These are phyloP conservation scores for Aspidoscelis tigris DNA, from an alignment of 2,113 vertebrate species.

Conservation along the genomic window DNA sequence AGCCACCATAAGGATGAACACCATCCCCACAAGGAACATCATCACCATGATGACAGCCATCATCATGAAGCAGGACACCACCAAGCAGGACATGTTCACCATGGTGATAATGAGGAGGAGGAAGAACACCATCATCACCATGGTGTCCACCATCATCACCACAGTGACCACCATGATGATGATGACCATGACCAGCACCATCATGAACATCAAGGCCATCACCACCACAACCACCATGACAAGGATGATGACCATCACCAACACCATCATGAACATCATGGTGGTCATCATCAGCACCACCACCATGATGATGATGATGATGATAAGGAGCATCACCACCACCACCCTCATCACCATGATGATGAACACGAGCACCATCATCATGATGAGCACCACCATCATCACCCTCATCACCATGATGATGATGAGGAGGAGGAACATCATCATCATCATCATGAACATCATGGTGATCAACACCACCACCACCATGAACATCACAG, in stretches of 20 bases:
- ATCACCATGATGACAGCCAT: slow-evolving; percentile 21
- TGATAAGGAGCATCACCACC: slow-evolving; percentile 28
- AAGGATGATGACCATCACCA: not conserved
- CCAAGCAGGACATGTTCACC: not conserved
- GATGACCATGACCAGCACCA: not conserved
- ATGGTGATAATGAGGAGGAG: not conserved
- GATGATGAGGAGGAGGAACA: slow-evolving; percentile 68
- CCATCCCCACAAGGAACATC: slow-evolving; percentile 35
- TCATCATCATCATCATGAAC: slow-evolving; percentile 60
- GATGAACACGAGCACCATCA: slow-evolving; percentile 57
- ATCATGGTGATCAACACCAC: slow-evolving; percentile 53
- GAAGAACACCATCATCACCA: slow-evolving; percentile 6
- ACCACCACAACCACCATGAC: not conserved
- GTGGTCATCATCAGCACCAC: no score
- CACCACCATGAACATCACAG: slow-evolving; percentile 62
- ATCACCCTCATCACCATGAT: slow-evolving; percentile 56
- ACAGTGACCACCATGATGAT: not conserved
- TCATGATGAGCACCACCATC: slow-evolving; percentile 43
- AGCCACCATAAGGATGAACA: slow-evolving; percentile 32
- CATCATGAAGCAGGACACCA: slow-evolving; percentile 52
- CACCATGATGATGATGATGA: slow-evolving; percentile 36
- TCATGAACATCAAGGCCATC: not conserved
- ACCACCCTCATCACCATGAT: slow-evolving; percentile 36
- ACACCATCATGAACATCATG: not conserved
- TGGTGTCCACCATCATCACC: not conserved